These are phyloP conservation scores for Datnioides undecimradiatus DNA, from an alignment of 2,113 vertebrate species.

Conservation along the genomic window DNA sequence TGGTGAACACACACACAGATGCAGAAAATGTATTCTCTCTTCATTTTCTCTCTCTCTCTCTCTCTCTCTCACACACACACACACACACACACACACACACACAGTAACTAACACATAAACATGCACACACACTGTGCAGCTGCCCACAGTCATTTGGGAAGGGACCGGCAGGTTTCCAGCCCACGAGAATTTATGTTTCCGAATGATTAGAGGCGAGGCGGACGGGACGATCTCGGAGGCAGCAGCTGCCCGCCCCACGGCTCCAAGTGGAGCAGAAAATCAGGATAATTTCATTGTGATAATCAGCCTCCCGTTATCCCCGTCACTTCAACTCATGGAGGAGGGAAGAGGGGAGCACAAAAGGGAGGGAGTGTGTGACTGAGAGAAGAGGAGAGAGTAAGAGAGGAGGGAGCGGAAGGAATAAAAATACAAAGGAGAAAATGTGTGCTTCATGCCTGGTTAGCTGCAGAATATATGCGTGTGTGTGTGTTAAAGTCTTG, in stretches of 20 bases:
- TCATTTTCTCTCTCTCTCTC: conserved; percentile 10
- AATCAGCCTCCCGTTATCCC: conserved; percentile 78
- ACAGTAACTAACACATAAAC: conserved; percentile 27
- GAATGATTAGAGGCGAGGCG: conserved; percentile 73
- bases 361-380: conserved; percentile 13
- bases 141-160: conserved; percentile 58
- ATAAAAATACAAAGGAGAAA: conserved; percentile 45
- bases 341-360: conserved; percentile 5
- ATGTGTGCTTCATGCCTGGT: conserved; percentile 48
- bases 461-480: conserved; percentile 19
- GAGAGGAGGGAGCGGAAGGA: neutral
- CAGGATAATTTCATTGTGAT: conserved; percentile 82
- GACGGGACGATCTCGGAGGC: conserved; percentile 66
- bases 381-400: conserved; percentile 5
- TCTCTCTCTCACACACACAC: neutral
- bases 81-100: conserved; percentile 33
- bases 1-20: conserved; percentile 12
- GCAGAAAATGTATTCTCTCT: conserved; percentile 20
- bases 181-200: conserved; percentile 69
- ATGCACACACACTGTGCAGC: conserved; percentile 54
- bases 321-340: conserved; percentile 57
- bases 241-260: conserved; percentile 79
- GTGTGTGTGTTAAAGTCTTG: neutral
- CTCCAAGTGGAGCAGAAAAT: conserved; percentile 84
- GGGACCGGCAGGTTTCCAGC: conserved; percentile 71